These are phyloP conservation scores for Aphelenchoides fujianensis DNA, from an alignment of 1,140 invertebrate species.

Conservation along the genomic window DNA sequence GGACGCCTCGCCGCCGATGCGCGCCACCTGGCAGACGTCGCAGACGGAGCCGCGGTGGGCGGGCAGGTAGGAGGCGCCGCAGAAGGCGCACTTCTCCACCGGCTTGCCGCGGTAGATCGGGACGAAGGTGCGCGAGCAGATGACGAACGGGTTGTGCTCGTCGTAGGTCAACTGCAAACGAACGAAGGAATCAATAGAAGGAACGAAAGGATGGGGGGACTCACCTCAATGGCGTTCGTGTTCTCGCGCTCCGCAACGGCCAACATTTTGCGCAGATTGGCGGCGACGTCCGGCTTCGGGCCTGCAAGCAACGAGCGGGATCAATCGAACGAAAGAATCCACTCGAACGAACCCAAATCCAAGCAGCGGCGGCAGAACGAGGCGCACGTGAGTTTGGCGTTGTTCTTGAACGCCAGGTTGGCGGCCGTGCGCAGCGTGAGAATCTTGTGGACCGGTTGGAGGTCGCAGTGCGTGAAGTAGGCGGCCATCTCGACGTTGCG, in stretches of 20 bases:
- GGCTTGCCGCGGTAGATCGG: conserved; percentile 92
- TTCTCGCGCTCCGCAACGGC: conserved; percentile 53
- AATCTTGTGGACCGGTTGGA: conserved; percentile 93
- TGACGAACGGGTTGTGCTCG: conserved; percentile 93
- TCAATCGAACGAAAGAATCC: not conserved
- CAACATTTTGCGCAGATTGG: conserved; percentile 88
- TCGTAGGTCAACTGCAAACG: conserved; percentile 71
- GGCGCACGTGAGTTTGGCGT: conserved; percentile 89
- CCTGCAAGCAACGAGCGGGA: conserved; percentile 53
- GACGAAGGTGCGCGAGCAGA: conserved; percentile 84
- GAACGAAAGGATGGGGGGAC: conserved; percentile 5
- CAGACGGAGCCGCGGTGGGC: conserved; percentile 82
- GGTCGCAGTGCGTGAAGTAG: conserved; percentile 94
- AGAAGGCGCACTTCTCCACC: conserved; percentile 88
- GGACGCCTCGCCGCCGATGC: conserved; percentile 83
- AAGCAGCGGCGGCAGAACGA: conserved; percentile 87
- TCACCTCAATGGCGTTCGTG: conserved; percentile 53
- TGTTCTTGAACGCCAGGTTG: conserved; percentile 94
- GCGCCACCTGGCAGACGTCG: conserved; percentile 78
- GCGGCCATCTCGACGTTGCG: conserved; percentile 75
- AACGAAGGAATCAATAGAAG: conserved; percentile 16
- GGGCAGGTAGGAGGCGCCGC: conserved; percentile 81
- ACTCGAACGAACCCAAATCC: conserved; percentile 73
- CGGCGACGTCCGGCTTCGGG: conserved; percentile 85
- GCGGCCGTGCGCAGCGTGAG: conserved; percentile 90